Conservation (phyloP, 2,797 vertebrate species). For the Myioborus melanocephalus region DNA sequence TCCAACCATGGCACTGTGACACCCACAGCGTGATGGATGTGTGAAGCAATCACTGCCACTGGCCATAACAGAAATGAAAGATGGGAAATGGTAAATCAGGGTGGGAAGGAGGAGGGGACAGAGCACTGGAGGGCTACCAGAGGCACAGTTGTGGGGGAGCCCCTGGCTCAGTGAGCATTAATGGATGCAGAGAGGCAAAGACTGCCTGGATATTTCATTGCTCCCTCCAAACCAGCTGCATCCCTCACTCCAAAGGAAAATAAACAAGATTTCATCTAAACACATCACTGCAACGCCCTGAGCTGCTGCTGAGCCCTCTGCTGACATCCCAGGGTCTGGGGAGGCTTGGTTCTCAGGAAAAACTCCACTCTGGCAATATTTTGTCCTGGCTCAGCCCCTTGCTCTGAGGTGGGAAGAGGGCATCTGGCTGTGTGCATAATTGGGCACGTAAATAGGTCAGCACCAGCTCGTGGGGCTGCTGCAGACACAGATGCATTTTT, state of each 20-base stretch:
- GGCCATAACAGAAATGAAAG: neutral
- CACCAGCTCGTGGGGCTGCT: neutral
- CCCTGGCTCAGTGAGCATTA: neutral
- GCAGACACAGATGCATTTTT: neutral
- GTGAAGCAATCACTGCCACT: neutral
- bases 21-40: neutral
- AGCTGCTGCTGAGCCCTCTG: neutral
- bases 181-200: neutral
- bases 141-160: fast-evolving
- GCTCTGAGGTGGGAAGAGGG: neutral
- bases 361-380: neutral
- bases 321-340: neutral
- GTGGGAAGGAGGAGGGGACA: neutral
- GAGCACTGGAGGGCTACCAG: neutral
- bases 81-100: neutral
- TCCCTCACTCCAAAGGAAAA: constrained; percentile 27
- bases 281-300: neutral
- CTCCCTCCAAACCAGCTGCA: neutral
- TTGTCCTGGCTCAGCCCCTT: constrained; percentile 6
- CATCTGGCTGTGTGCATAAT: neutral
- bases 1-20: neutral
- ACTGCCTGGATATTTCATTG: neutral
- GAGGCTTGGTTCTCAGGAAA: neutral
- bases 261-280: constrained; percentile 36
- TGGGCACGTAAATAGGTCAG: constrained; percentile 32